These are phyloP conservation scores for Drosophila affinis DNA, from an alignment of 2,888 invertebrate genomes.

Conservation along the genomic window DNA sequence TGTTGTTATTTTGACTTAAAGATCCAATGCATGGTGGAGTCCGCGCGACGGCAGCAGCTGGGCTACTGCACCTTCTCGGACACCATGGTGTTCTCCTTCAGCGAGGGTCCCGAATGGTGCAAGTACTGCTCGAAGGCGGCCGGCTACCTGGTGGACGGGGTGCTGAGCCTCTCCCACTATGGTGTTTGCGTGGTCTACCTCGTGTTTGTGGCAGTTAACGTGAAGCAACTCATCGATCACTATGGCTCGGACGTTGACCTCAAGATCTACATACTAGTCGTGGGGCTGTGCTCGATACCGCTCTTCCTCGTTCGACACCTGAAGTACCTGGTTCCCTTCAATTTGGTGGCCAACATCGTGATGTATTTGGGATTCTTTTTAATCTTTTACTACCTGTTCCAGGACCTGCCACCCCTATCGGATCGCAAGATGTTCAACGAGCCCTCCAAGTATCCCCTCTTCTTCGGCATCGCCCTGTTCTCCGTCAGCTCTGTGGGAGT, in stretches of 20 bases:
- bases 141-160: conserved; percentile 86
- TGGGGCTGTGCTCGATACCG: conserved; percentile 88
- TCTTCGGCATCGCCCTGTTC: conserved; percentile 95
- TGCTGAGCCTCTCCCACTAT: conserved; percentile 92
- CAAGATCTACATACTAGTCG: conserved; percentile 83
- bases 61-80: conserved; percentile 28
- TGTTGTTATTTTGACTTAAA: neutral
- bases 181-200: conserved; percentile 98
- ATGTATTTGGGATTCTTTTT: conserved; percentile 91
- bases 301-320: conserved; percentile 90
- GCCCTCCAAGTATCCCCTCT: conserved; percentile 88
- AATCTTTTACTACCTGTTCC: conserved; percentile 88
- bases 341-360: conserved; percentile 94
- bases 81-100: conserved; percentile 27
- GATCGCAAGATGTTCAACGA: conserved; percentile 82
- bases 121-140: neutral
- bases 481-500: conserved; percentile 92
- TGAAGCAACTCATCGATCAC: conserved; percentile 88
- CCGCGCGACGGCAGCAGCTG: conserved; percentile 3
- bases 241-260: conserved; percentile 83
- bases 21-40: conserved; percentile 38
- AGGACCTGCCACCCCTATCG: conserved; percentile 85
- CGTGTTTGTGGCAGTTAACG: conserved; percentile 86
- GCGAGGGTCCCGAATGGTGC: conserved; percentile 24
- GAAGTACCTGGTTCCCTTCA: conserved; percentile 93